Base-by-base conservation (phyloP, 2,797 vertebrate species). In the Pelodytes ibericus region DNA sequence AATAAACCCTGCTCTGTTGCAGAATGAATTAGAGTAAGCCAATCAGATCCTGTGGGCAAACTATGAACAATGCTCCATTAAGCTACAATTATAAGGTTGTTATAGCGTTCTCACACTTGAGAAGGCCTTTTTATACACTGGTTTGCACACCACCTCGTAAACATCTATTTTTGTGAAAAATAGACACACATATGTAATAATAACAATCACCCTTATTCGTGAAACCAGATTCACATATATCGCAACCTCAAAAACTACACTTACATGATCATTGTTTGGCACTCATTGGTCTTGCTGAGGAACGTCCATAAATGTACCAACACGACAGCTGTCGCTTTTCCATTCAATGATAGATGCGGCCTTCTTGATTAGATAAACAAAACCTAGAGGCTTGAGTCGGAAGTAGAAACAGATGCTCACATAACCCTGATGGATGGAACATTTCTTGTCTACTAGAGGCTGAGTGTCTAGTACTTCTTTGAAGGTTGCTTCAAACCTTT, bases 401-500 rank as follows among this genome's bases (percentile, higher is more conserved):
- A 47, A 71, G 39, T 47, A 24, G 39, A 29, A 66, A 61, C 69
- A 60, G 62, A 58, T 72, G 69, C 13, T 72, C 53, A 44, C 18
- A 25, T 65, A 65, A 36, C 57, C 62, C 22, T 53, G 69, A 51
- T 62, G 47, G 63, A 61, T 56, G 64, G 56, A 57, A 30, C 58
- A 27, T 25, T 59, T 25, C 44, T 56, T 22, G 63, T 15, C 36
- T 72, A 53, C 39, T 47, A 36, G 63, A 61, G 39, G 27, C 10
- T 59, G 30, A 60, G 22, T 39, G n/a, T 39, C 25, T 60, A 61
- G 31, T 39, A 53, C 51, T 16, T 16, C 29, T 47, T 72, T 72
- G 56, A 72, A 78, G 62, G 70, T 67, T 72, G 44, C 31, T 57
- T 67, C 30, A 41, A 29, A 51, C 25, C 63, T 67, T 25, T 53